These are phyloP conservation scores for Venturia canescens DNA, from an alignment of 1,140 invertebrate genomes.

Conservation along the genomic window DNA sequence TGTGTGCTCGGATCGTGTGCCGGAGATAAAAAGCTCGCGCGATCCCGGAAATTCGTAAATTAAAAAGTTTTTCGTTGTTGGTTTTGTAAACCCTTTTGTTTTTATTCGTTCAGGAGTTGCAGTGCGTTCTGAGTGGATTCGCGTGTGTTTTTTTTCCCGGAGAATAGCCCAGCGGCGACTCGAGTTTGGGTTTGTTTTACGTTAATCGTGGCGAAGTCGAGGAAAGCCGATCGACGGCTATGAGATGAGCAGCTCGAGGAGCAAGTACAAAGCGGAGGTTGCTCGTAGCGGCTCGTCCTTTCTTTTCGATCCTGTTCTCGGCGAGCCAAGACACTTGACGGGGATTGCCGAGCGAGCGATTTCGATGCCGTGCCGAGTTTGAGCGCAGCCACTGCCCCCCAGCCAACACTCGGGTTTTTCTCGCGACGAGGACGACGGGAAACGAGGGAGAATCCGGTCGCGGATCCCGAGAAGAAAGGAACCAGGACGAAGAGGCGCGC, in stretches of 20 bases:
- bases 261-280: constrained; percentile 41
- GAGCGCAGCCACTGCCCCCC: not conserved
- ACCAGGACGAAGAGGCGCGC: not conserved
- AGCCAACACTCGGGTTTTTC: not conserved
- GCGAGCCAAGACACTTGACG: constrained; percentile 12
- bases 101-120: not conserved
- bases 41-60: not conserved
- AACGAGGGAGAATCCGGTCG: not conserved
- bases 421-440: not conserved
- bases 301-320: not conserved
- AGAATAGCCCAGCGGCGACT: not conserved
- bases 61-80: no score
- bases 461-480: not conserved
- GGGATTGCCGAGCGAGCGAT: constrained; percentile 25
- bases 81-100: not conserved
- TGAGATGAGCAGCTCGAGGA: constrained; percentile 43
- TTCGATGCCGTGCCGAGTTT: constrained; percentile 45
- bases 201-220: not conserved
- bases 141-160: constrained; percentile 23
- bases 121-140: constrained; percentile 10
- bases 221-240: constrained; percentile 9
- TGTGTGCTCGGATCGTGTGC: not conserved
- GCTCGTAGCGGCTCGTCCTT: not conserved
- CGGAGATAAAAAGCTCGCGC: not conserved
- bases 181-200: not conserved